Conservation (phyloP, 2,113 vertebrate genomes). For the Holacanthus passer region DNA sequence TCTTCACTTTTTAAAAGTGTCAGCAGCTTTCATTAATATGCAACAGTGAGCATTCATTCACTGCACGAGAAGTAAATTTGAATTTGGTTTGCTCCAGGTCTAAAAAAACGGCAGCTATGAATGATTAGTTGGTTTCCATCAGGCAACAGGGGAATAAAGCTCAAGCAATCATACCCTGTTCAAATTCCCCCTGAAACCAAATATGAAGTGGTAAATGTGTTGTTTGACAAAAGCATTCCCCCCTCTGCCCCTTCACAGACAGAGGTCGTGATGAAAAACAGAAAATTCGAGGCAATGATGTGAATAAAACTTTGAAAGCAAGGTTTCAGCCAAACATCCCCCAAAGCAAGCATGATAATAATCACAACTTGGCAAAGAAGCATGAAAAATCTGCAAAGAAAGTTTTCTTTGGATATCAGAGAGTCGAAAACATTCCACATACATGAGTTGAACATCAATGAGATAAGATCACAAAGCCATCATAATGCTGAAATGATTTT, state of each 20-base stretch:
- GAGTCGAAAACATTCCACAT: constrained; percentile 82
- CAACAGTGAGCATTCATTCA: constrained; percentile 1
- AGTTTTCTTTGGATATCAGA: constrained; percentile 79
- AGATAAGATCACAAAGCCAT: constrained; percentile 77
- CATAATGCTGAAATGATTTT: constrained; percentile 50
- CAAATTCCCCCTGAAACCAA: constrained; percentile 82
- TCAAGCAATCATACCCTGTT: constrained; percentile 68
- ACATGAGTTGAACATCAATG: constrained; percentile 76
- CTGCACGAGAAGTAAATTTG: constrained; percentile 1
- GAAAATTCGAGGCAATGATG: constrained; percentile 67
- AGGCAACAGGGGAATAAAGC: constrained; percentile 79
- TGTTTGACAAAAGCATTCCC: constrained; percentile 58
- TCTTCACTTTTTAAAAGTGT: background rate
- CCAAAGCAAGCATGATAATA: constrained; percentile 67
- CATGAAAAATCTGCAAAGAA: constrained; percentile 74
- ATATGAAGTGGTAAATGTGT: constrained; percentile 69
- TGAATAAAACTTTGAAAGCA: constrained; percentile 67
- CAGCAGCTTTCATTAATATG: constrained; percentile 12
- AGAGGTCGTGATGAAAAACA: constrained; percentile 70
- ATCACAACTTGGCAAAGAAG: constrained; percentile 66
- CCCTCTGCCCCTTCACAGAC: constrained; percentile 12
- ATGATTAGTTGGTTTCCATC: constrained; percentile 81
- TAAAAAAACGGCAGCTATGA: constrained; percentile 70
- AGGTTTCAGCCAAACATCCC: constrained; percentile 67
- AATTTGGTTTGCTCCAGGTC: constrained; percentile 68